Base-by-base conservation (phyloP, 2,888 invertebrate species). In the Campoletis raptor region DNA sequence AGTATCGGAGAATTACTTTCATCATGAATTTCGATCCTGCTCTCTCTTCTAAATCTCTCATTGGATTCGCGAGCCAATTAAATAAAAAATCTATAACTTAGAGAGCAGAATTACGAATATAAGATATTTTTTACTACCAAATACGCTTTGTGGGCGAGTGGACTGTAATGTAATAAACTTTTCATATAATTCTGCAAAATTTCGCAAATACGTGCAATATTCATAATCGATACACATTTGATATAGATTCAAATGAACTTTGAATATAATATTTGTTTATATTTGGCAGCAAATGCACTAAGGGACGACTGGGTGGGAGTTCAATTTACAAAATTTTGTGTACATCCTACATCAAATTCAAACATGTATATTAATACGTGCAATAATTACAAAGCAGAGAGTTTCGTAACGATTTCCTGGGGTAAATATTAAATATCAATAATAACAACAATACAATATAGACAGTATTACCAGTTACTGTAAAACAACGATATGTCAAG, bases 181-280 rank as follows among this genome's bases (percentile, higher is more conserved):
- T 64, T 45, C 42, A 61, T n/a, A 42, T 76, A 9, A 30, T 10
- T 64, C 10, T 54, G 40, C 40, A 69, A 40, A 69, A 24, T 24
- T 18, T 69, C 54, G 54, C 24, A 18, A 40, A 54, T 74, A 8
- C 40, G 40, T 40, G 73, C 73, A 10, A 30, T 24, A 48, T 70
- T 45, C 57, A 61, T 30, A 12, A 0, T 30, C 24, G 18, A n/a
- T 70, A 48, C 1, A 30, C 7, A 70, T 45, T 48, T 30, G 48
- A 24, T 70, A 7, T 48, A 70, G 30, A 45, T 21, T 40, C 21
- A 21, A 74, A 48, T 37, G 73, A 73, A 54, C 24, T 54, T 73
- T 24, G 37, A 37, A 73, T 54, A 54, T 73, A 73, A 74, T 40
- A 40, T 36, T 37, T 74, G 73, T 74, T 74, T 67, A 69, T 69